phyloP scores from a whole-genome alignment of 2,113 vertebrate genomes.

The Phyllostomus discolor region DNA sequence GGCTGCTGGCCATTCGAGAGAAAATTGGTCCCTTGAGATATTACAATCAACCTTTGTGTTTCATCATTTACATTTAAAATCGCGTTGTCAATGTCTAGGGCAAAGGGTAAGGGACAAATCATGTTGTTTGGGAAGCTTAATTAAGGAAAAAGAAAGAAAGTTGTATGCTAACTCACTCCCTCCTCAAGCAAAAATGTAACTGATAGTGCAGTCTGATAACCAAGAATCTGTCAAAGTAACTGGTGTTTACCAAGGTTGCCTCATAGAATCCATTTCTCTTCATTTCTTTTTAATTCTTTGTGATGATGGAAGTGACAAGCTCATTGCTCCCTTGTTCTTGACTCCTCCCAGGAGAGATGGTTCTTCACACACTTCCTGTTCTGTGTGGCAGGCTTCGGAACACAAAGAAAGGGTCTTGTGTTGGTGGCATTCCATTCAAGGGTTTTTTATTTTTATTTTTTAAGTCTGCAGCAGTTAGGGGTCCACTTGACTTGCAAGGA shows the following conservation, averaged over 20 bases:
- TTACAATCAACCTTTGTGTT: not conserved
- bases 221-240: slow-evolving; percentile 36
- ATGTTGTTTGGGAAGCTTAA: not conserved
- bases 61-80: not conserved
- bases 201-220: slow-evolving; percentile 2
- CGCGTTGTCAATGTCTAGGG: not conserved
- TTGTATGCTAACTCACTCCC: not conserved
- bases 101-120: not conserved
- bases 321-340: slow-evolving; percentile 10
- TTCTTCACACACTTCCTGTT: not conserved
- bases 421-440: not conserved
- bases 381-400: not conserved
- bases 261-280: slow-evolving; percentile 43
- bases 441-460: not conserved
- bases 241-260: not conserved
- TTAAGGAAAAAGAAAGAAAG: slow-evolving; percentile 13
- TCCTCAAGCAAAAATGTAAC: not conserved
- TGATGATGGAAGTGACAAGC: slow-evolving; percentile 24
- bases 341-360: not conserved
- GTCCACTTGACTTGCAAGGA: slow-evolving; percentile 46
- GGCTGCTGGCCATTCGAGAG: not conserved
- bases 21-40: not conserved
- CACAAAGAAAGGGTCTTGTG: not conserved
- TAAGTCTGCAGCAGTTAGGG: slow-evolving; percentile 4
- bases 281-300: slow-evolving; percentile 48